Conservation (phyloP, 2,113 vertebrate species). For the Carassius carassius region DNA sequence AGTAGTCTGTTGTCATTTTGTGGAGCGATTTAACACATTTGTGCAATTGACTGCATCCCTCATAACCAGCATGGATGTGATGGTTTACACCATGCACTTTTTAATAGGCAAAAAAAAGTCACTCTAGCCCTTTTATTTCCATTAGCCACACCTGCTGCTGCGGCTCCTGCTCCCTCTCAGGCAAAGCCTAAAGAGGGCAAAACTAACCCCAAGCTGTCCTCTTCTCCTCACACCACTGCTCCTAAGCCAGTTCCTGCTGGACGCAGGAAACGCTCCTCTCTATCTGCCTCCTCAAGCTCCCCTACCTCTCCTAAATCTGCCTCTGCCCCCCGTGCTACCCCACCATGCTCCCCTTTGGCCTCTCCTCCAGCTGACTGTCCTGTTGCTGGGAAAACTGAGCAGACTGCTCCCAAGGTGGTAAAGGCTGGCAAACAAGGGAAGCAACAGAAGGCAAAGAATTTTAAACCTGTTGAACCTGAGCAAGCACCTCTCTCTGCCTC, state of each 20-base stretch:
- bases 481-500: slow-evolving; percentile 9
- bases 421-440: slow-evolving; percentile 77
- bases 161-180: slow-evolving; percentile 73
- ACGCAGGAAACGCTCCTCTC: slow-evolving; percentile 74
- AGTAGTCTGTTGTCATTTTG: not conserved
- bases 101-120: slow-evolving; percentile 41
- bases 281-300: slow-evolving; percentile 75
- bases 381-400: slow-evolving; percentile 65
- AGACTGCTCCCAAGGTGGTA: slow-evolving; percentile 72
- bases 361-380: slow-evolving; percentile 61
- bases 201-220: slow-evolving; percentile 52
- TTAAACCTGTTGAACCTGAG: slow-evolving; percentile 58
- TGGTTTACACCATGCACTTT: slow-evolving; percentile 32
- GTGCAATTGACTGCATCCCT: slow-evolving; percentile 8
- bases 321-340: slow-evolving; percentile 61
- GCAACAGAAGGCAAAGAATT: slow-evolving; percentile 67
- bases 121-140: slow-evolving; percentile 61
- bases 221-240: slow-evolving; percentile 65
- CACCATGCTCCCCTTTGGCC: slow-evolving; percentile 65
- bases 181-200: slow-evolving; percentile 77
- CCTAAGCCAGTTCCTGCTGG: slow-evolving; percentile 73
- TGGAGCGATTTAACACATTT: slow-evolving; percentile 27
- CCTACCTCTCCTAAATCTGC: slow-evolving; percentile 74
- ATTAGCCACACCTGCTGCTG: slow-evolving; percentile 78
- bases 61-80: slow-evolving; percentile 70